A percentile compares a stretch with the other conserved stretches of the same genome.
Evolutionary conservation across 2,797 vertebrate genomes (phyloP).

Genomic region (Diplodus puntazzo): DNA sequence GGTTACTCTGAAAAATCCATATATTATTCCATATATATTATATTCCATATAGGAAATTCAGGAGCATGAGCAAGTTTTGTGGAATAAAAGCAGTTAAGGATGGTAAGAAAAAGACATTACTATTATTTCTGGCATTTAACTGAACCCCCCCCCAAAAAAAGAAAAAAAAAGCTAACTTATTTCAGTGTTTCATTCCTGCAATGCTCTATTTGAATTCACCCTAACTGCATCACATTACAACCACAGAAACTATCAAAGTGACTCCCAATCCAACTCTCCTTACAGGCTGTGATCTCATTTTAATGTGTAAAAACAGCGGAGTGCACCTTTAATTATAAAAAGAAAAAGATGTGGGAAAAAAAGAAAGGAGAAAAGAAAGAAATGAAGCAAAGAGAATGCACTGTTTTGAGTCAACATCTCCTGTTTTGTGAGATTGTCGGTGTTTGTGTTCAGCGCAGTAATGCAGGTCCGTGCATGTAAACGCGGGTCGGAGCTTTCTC

Average conservation of each 20-base stretch:
- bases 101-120: too few species aligned
- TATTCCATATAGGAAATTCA: neutral
- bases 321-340: neutral
- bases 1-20: neutral
- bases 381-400: neutral
- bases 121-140: too few species aligned
- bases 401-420: neutral
- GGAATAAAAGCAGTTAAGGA: too few species aligned
- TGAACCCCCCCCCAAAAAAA: too few species aligned
- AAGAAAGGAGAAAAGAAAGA: neutral
- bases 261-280: neutral
- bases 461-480: neutral
- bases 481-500: conserved; percentile 29
- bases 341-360: too few species aligned
- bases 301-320: neutral
- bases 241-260: neutral
- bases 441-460: conserved; percentile 11
- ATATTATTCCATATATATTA: too few species aligned
- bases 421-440: conserved; percentile 1
- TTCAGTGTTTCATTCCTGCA: too few species aligned
- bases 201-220: neutral
- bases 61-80: neutral
- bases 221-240: neutral
- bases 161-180: too few species aligned
- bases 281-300: neutral